These are phyloP conservation scores for Omphaloscelis lunosa DNA, from an alignment of 2,888 invertebrate species.

Conservation along the genomic window DNA sequence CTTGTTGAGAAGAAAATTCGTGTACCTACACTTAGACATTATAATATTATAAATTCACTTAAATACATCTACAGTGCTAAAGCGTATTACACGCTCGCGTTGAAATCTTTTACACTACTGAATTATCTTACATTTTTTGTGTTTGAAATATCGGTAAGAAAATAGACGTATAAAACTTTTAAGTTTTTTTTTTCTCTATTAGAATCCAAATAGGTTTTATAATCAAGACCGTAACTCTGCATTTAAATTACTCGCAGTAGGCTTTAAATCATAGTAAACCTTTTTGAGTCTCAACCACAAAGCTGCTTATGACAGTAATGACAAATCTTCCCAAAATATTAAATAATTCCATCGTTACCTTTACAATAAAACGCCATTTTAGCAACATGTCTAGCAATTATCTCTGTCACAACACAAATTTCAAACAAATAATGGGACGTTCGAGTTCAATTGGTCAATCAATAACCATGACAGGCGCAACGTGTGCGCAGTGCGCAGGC, in stretches of 20 bases:
- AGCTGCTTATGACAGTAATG: not conserved
- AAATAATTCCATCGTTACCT: conserved; percentile 22
- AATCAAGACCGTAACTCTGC: not conserved
- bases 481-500: conserved; percentile 44
- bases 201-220: not conserved
- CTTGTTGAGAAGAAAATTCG: not conserved
- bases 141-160: not conserved
- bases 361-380: conserved; percentile 52
- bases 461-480: conserved; percentile 75
- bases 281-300: conserved; percentile 28
- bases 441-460: conserved; percentile 78
- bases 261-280: conserved; percentile 21
- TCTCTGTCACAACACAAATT: conserved; percentile 71
- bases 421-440: conserved; percentile 73
- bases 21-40: too few species aligned
- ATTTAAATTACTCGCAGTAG: conserved; percentile 8
- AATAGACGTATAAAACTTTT: not conserved
- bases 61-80: not conserved
- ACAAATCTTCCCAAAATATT: conserved; percentile 15
- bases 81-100: not conserved
- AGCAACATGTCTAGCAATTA: conserved; percentile 70
- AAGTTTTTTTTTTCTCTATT: not conserved
- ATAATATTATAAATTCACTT: not conserved
- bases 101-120: not conserved
- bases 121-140: not conserved